Evolutionary conservation across 2,113 vertebrate species (phyloP), one percentile per base, ranked within the genome.

Genomic region (Psilopsiagon aurifrons): DNA sequence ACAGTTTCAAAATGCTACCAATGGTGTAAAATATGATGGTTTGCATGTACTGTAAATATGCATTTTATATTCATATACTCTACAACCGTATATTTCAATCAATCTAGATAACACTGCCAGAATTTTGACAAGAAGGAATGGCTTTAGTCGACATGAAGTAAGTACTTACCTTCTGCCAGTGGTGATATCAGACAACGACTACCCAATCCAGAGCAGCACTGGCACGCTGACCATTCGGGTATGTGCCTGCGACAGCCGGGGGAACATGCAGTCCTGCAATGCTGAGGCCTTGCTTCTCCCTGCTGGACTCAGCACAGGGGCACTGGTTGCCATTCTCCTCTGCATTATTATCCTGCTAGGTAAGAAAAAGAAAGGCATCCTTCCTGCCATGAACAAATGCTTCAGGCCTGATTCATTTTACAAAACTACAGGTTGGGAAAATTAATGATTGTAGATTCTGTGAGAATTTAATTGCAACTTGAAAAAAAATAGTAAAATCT

Each of bases 91-190:
- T 93, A 28, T 83, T 96, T 78, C 75, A 46, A 77, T 95, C 67
- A 16, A 44, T 96, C 95, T 96, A 99, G 99, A 99, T 98, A 99
- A 99, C 96, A 99, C 99, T 28, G 99, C 99, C 92, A 98, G 99
- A 75, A 99, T 99, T 97, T 88, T 99, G 98, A 99, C 99, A 3
- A 98, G 98, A 86, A 98, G 99, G 81, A 99, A 99, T 28, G 98
- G 99, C 33, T 99, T 99, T 96, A 99, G 98, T 46, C 98, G 99
- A 28, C 98, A 99, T 7, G 99, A 99, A 98, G 98, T 99, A 96
- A 99, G 98, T 86, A 97, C 98, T 52, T 99, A 99, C 86, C 98
- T 99, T 71, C 97, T 99, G 78, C 99, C 99, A 0, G 98, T 99
- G 49, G 99, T 99, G 87, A 99, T 99, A 90, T 99, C 99, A 0